Base-by-base conservation (phyloP, 2,113 vertebrate genomes). In the Cromileptes altivelis region DNA sequence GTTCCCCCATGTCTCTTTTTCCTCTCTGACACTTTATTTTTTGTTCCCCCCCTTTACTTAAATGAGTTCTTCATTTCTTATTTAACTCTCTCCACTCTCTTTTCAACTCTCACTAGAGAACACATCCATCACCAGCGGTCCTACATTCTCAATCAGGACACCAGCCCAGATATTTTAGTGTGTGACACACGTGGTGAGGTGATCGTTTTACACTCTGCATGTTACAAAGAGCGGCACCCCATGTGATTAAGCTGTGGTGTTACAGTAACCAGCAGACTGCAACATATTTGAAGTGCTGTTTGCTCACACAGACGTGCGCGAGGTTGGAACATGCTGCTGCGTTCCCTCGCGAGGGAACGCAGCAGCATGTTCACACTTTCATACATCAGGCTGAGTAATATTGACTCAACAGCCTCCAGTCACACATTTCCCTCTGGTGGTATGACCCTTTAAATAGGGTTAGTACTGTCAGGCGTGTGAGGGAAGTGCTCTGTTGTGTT, bases 401-500 rank as follows among this genome's bases (percentile, higher is more conserved):
- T 88, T 88, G 87, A 93, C 85, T 90, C 91, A 89, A 86, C 85
- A 87, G 83, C 88, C 86, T 88, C 75, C 55, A 83, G 89, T 92
- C 89, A 91, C 90, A 87, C 86, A 23, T 91, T 89, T 81, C 79
- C 85, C 90, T 85, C 91, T 84, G 86, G 92, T 87, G 93, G 71
- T 61, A 17, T 72, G 81, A 88, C 88, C 89, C 84, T 81, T 87
- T 88, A 92, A 88, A 89, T 45, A 64, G 80, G 90, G 88, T 90
- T 65, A 74, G 85, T 45, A 78, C 61, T 55, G 77, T 74, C 61
- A 61, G 69, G 62, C 78, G 4, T 77, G 69, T 61, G 49, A 76
- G 81, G 90, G 23, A 81, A 61, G 12, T 8, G 77, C 53, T 88
- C 61, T 25, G 57, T 56, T 78, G 62, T 45, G 61, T 6, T 25